Percentiles rank a stretch among this genome's conserved stretches.
Conservation (phyloP, 1,140 invertebrate species). For the Achatina immaculata region DNA sequence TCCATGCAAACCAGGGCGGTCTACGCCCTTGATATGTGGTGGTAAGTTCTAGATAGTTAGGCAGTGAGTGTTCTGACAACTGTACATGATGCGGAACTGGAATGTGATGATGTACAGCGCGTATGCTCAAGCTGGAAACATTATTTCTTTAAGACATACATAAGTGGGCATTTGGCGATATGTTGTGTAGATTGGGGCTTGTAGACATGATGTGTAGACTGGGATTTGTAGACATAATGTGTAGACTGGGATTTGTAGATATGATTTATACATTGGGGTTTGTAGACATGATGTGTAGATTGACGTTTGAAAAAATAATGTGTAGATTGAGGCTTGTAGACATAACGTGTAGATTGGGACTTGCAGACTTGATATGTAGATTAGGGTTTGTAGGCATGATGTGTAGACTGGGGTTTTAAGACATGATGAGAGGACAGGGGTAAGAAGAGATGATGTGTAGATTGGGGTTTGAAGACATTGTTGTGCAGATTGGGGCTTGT, state of each 20-base stretch:
- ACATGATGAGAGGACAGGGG: no score
- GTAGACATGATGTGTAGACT: no score
- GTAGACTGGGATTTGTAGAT: no score
- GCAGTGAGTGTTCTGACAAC: neutral
- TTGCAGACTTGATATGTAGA: no score
- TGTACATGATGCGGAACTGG: neutral
- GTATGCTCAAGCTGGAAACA: neutral
- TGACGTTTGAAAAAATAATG: no score
- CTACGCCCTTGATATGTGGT: conserved; percentile 35
- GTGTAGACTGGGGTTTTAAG: neutral
- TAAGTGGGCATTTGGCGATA: neutral
- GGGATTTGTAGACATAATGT: neutral
- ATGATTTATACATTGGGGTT: neutral
- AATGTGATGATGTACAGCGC: neutral
- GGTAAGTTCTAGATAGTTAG: neutral
- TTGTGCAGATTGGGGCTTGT: neutral
- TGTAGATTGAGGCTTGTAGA: neutral
- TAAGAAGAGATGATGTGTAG: neutral
- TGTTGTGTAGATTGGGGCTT: neutral
- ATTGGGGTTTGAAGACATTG: no score
- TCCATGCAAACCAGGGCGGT: conserved; percentile 24
- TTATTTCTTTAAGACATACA: neutral
- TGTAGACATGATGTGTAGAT: neutral
- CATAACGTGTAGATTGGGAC: no score
- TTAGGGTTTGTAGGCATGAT: neutral